Conservation (phyloP, 92 coral and sea anemone species). For the Heliopora coerulea region DNA sequence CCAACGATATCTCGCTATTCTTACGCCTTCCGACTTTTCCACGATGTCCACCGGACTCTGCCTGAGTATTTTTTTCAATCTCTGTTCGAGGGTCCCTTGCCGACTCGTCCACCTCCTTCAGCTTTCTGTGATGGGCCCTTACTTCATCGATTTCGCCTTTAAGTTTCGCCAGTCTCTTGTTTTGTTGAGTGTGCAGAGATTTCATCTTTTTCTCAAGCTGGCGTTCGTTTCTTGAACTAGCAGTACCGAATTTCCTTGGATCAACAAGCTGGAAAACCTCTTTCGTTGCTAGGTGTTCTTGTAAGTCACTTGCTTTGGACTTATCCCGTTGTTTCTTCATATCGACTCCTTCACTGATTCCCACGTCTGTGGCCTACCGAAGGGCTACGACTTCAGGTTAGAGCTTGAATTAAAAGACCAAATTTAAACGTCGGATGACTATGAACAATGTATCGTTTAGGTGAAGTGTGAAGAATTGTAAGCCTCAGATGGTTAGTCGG, state of each 20-base stretch:
- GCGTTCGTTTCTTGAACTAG: conserved; percentile 34
- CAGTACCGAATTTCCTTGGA: conserved; percentile 14
- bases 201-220: conserved; percentile 25
- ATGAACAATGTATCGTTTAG: too few relatives aligned
- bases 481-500: too few relatives aligned
- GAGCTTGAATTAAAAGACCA: too few relatives aligned
- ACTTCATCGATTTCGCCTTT: conserved; percentile 21
- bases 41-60: neutral
- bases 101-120: conserved; percentile 19
- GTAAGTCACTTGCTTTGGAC: neutral
- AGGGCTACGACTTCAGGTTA: too few relatives aligned
- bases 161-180: conserved; percentile 18
- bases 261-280: conserved; percentile 19
- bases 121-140: conserved; percentile 13
- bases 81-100: neutral
- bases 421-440: too few relatives aligned
- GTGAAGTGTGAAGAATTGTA: too few relatives aligned
- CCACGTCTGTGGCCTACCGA: too few relatives aligned
- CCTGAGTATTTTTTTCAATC: neutral
- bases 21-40: neutral
- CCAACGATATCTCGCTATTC: neutral
- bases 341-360: neutral
- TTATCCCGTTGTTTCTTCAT: conserved; percentile 12
- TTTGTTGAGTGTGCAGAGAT: conserved; percentile 15
- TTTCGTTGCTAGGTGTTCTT: conserved; percentile 8